A percentile compares a stretch with the other conserved stretches of the same genome.
phyloP scores from a whole-genome alignment of 2,888 invertebrate genomes.

The Nephrotoma appendiculata region DNA sequence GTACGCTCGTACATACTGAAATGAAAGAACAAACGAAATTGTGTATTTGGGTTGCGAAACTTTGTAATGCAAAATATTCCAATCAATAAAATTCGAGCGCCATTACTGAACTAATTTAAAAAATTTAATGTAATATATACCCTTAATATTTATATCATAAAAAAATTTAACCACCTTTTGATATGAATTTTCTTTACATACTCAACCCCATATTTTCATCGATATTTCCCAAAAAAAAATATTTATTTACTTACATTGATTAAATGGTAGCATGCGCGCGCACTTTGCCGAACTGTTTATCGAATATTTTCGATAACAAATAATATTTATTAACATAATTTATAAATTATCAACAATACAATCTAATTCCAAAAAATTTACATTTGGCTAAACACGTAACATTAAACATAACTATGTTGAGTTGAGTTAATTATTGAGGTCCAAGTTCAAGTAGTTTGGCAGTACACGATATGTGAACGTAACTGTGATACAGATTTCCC shows the following conservation, averaged over 20 bases:
- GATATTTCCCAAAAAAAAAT: background rate
- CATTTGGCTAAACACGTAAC: background rate
- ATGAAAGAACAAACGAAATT: background rate
- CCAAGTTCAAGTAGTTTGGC: background rate
- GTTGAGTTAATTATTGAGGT: background rate
- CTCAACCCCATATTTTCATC: background rate
- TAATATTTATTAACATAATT: background rate
- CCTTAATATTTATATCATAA: background rate
- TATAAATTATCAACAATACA: background rate
- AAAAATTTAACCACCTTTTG: background rate
- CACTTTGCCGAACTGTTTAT: background rate
- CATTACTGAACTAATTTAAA: background rate
- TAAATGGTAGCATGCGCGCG: background rate
- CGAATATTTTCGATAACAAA: background rate
- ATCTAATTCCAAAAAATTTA: background rate
- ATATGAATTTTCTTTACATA: background rate
- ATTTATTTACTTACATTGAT: background rate
- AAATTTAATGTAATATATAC: background rate
- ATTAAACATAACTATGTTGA: background rate
- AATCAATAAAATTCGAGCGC: background rate
- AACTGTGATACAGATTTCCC: background rate
- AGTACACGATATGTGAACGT: background rate
- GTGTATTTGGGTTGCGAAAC: background rate
- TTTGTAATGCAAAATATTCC: background rate
- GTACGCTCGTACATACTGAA: background rate